A percentile compares a stretch with the other conserved stretches of the same genome.
Evolutionary conservation across 2,888 invertebrate genomes (phyloP).

Genomic region (Tetranychus truncatus): DNA sequence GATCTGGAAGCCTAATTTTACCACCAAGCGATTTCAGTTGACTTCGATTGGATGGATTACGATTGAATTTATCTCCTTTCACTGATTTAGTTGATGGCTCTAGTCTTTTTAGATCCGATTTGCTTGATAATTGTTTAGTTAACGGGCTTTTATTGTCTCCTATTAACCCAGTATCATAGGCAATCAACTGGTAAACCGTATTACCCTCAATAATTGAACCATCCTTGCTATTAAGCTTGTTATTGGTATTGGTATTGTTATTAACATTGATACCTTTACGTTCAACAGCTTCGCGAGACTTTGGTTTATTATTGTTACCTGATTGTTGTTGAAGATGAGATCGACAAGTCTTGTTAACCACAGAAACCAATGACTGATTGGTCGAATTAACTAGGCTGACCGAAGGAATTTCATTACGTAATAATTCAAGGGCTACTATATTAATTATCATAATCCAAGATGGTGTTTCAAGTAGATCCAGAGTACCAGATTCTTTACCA

Average conservation of each 20-base stretch:
- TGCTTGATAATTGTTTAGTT: background rate
- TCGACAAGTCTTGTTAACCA: background rate
- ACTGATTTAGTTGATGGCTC: background rate
- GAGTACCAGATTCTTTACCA: conserved; percentile 67
- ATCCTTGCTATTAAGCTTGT: background rate
- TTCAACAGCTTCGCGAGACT: background rate
- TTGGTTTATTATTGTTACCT: background rate
- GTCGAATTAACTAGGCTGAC: background rate
- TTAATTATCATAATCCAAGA: conserved; percentile 94
- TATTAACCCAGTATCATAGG: background rate
- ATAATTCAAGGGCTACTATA: conserved; percentile 56
- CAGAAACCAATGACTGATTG: background rate
- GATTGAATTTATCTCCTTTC: background rate
- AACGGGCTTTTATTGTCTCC: background rate
- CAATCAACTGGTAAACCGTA: background rate
- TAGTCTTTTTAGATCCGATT: background rate
- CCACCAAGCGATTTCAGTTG: background rate
- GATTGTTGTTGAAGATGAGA: background rate
- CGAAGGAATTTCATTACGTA: background rate
- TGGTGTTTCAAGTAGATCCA: conserved; percentile 62
- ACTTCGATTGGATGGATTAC: background rate
- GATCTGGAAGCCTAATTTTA: background rate
- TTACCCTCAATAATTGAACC: background rate
- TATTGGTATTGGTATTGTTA: background rate
- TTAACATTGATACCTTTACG: background rate